Base-by-base conservation (phyloP, 2,797 vertebrate genomes). In the Triplophysa bombifrons region DNA sequence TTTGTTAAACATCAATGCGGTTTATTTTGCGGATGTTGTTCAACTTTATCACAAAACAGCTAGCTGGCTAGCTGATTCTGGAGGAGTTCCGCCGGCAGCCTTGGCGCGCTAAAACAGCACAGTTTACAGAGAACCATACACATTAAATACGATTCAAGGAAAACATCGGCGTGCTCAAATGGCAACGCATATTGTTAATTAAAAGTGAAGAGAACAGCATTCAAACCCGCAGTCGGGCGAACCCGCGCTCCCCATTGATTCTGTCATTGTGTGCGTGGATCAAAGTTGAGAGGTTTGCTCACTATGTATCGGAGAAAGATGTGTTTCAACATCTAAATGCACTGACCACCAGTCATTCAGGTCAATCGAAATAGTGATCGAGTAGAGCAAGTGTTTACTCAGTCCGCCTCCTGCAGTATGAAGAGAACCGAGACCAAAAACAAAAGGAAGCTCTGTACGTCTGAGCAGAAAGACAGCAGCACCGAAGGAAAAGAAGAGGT, bases 361-460 rank as follows among this genome's bases (percentile, higher is more conserved):
- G 60, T 66, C 63, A 5, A 80, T 65, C 66, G 34, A 68, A 69
- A 68, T 75, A 68, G 55, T 69, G 16, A 9, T 13, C 30, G 6
- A 74, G 19, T 10, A 64, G 19, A 22, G 16, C 34, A 25, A n/a
- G 61, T 17, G 46, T 64, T 19, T 27, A 22, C 16, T 64, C 60
- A 20, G 20, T 60, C 69, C 9, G 13, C 14, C 27, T 72, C 19
- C 69, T 50, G n/a, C 48, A 74, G 50, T 34, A 93, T 93, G 93
- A 92, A 89, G 86, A 91, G 84, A 87, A 89, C 84, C 0, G 92
- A 93, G 25, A 91, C 88, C 20, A 91, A 85, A 51, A 85, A 92
- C 80, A 93, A 93, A 82, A 89, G 93, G 80, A 93, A 94, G 55
- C 86, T 91, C 46, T 84, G 88, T 44, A 91, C 80, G 78, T 82